Conservation (phyloP, 1,140 invertebrate species). For the Melanaphis sacchari region DNA sequence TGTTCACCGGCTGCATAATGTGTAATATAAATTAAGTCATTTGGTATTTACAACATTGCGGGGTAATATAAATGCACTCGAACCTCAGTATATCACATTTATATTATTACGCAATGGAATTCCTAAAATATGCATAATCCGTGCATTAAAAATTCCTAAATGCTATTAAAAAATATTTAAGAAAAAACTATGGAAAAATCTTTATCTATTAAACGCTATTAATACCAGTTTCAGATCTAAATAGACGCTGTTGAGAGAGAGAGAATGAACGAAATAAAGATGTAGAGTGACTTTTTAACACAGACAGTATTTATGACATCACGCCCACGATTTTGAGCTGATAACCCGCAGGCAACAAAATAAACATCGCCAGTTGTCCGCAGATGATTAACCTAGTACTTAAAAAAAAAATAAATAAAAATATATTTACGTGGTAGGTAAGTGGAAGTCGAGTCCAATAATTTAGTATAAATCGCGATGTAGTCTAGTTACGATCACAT, state of each 20-base stretch:
- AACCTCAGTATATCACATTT: background rate
- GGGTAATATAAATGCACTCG: conserved; percentile 6
- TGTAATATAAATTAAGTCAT: conserved; percentile 1
- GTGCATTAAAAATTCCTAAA: background rate
- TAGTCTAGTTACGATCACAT: background rate
- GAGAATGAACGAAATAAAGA: background rate
- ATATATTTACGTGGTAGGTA: background rate
- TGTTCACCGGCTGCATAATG: background rate
- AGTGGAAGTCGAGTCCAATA: background rate
- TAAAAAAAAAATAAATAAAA: background rate
- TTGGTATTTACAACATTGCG: background rate
- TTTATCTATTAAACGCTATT: conserved; percentile 2
- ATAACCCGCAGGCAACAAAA: conserved; percentile 19
- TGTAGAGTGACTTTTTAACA: background rate
- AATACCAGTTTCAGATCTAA: background rate
- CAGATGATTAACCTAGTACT: background rate
- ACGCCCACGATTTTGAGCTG: background rate
- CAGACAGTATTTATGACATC: background rate
- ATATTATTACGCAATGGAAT: conserved; percentile 16
- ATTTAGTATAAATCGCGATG: background rate
- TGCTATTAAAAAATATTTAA: background rate
- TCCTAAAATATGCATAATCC: conserved; percentile 16
- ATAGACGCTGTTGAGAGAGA: background rate
- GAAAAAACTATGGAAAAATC: background rate
- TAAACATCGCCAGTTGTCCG: background rate